Base-by-base conservation (phyloP, 2,888 invertebrate species). In the Heliconius ismenius region DNA sequence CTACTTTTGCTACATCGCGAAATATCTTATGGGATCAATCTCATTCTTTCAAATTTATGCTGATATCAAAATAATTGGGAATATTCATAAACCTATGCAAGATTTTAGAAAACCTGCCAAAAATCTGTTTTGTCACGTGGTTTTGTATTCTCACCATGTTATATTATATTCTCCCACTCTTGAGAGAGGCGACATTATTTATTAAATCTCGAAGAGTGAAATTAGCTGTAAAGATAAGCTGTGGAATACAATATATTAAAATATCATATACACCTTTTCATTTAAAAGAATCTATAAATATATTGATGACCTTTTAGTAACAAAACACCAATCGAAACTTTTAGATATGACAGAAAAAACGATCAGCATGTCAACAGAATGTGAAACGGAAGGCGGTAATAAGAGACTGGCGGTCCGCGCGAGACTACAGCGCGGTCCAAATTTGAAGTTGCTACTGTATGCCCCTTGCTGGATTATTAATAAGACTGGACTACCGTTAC, bases 381-480 rank as follows among this genome's bases (percentile, higher is more conserved):
- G 95, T 81, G 96, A 96, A 78, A 95, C 95, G 3, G 96, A 96
- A 76, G 95, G 95, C 36, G 94, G 95, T 63, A 95, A 95, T 83
- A 96, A 96, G 82, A 95, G 96, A 82, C 92, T 97, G 81, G 94
- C 95, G 32, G 92, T 97, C 70, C 96, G 96, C 84, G 95, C 97
- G 43, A 95, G 96, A 81, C 94, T 96, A 28, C 96, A 96, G 78
- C 93, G 96, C 74, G 79, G 79, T 0, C 77, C 95, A 73, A 95
- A 95, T 82, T 95, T 96, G 89, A 95, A 96, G 80, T 89, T 97
- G 75, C 95, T 95, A 84, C 93, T 97, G 84, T 96, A 97, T 87
- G 96, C 97, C 2, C 97, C 97, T 24, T 98, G 97, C 88, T 98
- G 98, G 98, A 95, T 98, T 84, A 96, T 98, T 81, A 98, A 98